These are phyloP conservation scores for Tethea ocularis DNA, from an alignment of 2,888 invertebrate species.

Conservation along the genomic window DNA sequence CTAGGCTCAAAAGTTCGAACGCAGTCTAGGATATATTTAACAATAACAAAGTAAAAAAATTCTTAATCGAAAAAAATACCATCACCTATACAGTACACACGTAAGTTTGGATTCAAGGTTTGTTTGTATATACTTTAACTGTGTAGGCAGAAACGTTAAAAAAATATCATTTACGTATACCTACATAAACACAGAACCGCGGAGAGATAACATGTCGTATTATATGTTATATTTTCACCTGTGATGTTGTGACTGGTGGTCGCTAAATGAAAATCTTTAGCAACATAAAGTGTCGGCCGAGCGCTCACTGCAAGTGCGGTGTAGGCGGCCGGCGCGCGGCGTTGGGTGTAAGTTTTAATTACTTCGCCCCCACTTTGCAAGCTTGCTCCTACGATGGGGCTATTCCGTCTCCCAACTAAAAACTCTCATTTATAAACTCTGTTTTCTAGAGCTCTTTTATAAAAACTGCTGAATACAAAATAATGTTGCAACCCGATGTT, in stretches of 20 bases:
- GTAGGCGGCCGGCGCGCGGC: constrained; percentile 30
- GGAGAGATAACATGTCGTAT: background rate
- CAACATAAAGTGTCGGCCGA: constrained; percentile 17
- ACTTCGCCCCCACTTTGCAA: constrained; percentile 67
- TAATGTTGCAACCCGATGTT: constrained; percentile 23
- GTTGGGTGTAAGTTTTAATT: constrained; percentile 72
- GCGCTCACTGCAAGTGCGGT: constrained; percentile 31
- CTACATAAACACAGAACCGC: no score
- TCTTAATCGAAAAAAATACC: no score
- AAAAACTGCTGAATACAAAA: constrained; percentile 49
- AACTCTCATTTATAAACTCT: constrained; percentile 69
- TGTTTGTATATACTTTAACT: no score
- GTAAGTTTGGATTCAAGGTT: no score
- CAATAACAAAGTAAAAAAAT: no score
- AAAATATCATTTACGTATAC: no score
- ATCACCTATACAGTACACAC: no score
- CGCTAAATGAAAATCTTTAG: constrained; percentile 6
- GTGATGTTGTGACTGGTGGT: background rate
- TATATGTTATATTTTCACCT: background rate
- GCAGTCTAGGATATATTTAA: no score
- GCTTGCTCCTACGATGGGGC: constrained; percentile 64
- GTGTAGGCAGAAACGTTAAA: no score
- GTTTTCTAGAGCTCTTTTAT: constrained; percentile 49
- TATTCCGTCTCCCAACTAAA: constrained; percentile 69
- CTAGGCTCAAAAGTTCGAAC: no score